These are phyloP conservation scores for Madoqua kirkii DNA, from an alignment of 2,113 vertebrate species.

Conservation along the genomic window DNA sequence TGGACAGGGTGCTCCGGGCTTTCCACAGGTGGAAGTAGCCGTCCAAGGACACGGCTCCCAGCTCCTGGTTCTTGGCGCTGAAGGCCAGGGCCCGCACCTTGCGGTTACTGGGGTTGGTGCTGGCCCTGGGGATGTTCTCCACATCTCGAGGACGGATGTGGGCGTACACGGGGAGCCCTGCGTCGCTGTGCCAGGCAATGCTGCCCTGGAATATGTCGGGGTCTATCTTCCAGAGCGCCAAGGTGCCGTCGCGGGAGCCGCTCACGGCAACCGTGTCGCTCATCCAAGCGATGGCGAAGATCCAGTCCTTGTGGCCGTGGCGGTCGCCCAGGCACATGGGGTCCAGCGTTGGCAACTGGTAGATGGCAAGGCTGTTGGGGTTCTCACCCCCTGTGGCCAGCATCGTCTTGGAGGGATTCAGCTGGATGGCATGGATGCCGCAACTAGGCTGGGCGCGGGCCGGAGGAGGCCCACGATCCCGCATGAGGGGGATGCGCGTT, in stretches of 20 bases:
- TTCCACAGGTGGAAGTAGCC: slow-evolving; percentile 99
- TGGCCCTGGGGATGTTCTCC: slow-evolving; percentile 93
- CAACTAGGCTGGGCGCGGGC: background rate
- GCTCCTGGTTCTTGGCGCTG: slow-evolving; percentile 91
- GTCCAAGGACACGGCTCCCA: slow-evolving; percentile 94
- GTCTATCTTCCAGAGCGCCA: slow-evolving; percentile 93
- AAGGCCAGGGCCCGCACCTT: slow-evolving; percentile 96
- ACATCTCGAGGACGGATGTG: slow-evolving; percentile 90
- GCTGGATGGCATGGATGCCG: slow-evolving; percentile 54
- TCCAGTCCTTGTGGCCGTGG: slow-evolving; percentile 53
- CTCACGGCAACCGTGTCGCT: slow-evolving; percentile 44
- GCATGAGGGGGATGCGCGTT: slow-evolving; percentile 42
- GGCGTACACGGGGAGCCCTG: slow-evolving; percentile 86
- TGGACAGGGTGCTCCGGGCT: slow-evolving; percentile 87
- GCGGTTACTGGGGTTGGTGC: slow-evolving; percentile 90
- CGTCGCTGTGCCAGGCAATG: slow-evolving; percentile 78
- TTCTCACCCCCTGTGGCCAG: slow-evolving; percentile 60
- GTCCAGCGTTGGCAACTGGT: slow-evolving; percentile 53
- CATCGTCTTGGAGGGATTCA: slow-evolving; percentile 65
- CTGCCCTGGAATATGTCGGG: slow-evolving; percentile 84
- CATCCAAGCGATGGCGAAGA: slow-evolving; percentile 61
- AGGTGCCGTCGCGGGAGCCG: slow-evolving; percentile 93
- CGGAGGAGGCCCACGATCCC: background rate
- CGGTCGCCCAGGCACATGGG: slow-evolving; percentile 52
- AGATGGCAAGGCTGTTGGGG: slow-evolving; percentile 60